Evolutionary conservation across 2,888 invertebrate species (phyloP).

Genomic region (Acleris holmiana): DNA sequence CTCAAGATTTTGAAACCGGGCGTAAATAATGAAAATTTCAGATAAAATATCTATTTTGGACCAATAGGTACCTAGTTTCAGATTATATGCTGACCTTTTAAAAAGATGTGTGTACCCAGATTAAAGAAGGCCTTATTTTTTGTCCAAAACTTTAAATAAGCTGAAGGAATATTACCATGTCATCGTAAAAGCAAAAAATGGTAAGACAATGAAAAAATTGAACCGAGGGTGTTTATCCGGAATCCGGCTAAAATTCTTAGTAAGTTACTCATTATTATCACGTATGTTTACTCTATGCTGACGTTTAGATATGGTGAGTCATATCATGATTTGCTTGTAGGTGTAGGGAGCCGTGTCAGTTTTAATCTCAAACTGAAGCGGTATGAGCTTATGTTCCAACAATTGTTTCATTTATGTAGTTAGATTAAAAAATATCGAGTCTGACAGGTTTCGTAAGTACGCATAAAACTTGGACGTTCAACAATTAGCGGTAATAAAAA

Average conservation of each 20-base stretch:
- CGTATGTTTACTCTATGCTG: slow-evolving; percentile 7
- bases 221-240: slow-evolving; percentile 14
- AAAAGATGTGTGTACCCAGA: slow-evolving; percentile 9
- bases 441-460: no score
- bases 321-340: slow-evolving; percentile 11
- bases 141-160: slow-evolving; percentile 5
- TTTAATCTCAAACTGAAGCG: background rate
- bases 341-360: background rate
- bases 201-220: slow-evolving; percentile 18
- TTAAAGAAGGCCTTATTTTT: slow-evolving; percentile 19
- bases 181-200: slow-evolving; percentile 18
- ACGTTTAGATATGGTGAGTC: slow-evolving; percentile 20
- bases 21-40: no score
- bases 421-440: no score
- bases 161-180: slow-evolving; percentile 20
- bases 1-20: no score
- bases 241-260: slow-evolving; percentile 29
- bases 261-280: slow-evolving; percentile 24
- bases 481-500: no score
- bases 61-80: no score
- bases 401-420: no score
- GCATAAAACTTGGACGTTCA: no score
- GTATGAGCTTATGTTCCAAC: no score
- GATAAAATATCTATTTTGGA: no score
- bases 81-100: slow-evolving; percentile 7